These are phyloP conservation scores for Spodoptera littoralis DNA, from an alignment of 2,888 invertebrate genomes.

Conservation along the genomic window DNA sequence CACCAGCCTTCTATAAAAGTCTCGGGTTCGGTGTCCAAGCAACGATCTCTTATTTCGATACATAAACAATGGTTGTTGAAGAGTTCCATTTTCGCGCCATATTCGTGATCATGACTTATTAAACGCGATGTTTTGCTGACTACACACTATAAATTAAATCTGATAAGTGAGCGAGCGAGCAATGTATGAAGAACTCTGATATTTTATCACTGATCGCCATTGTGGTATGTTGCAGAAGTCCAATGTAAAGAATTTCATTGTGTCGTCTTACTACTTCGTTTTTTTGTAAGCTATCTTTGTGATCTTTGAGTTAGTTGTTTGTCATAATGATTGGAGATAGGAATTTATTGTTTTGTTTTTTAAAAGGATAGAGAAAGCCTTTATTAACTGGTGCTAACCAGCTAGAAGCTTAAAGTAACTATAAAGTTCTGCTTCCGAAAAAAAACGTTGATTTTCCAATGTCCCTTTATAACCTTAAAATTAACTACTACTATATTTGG, in stretches of 20 bases:
- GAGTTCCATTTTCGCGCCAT: slow-evolving; percentile 55
- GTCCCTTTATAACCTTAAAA: no score
- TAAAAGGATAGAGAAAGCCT: no score
- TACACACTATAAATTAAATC: slow-evolving; percentile 50
- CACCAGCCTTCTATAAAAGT: slow-evolving; percentile 29
- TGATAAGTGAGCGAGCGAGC: slow-evolving; percentile 47
- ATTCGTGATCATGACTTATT: slow-evolving; percentile 57
- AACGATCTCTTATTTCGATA: slow-evolving; percentile 25
- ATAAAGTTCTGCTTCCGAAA: no score
- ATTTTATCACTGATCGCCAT: slow-evolving; percentile 20
- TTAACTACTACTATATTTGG: no score
- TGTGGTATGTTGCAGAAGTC: slow-evolving; percentile 17
- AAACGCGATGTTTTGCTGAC: slow-evolving; percentile 48
- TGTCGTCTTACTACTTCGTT: no score
- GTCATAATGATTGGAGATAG: no score
- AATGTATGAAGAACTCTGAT: slow-evolving; percentile 39
- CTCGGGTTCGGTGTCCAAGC: slow-evolving; percentile 37
- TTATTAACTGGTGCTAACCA: no score
- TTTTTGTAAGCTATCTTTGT: no score
- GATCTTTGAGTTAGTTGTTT: no score
- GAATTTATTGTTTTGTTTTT: no score
- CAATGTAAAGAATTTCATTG: not conserved
- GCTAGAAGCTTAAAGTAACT: no score
- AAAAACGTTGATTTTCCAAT: no score
- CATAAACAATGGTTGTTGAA: slow-evolving; percentile 48